Evolutionary conservation across 2,797 vertebrate species (phyloP).

Genomic region (Cirrhinus molitorella): DNA sequence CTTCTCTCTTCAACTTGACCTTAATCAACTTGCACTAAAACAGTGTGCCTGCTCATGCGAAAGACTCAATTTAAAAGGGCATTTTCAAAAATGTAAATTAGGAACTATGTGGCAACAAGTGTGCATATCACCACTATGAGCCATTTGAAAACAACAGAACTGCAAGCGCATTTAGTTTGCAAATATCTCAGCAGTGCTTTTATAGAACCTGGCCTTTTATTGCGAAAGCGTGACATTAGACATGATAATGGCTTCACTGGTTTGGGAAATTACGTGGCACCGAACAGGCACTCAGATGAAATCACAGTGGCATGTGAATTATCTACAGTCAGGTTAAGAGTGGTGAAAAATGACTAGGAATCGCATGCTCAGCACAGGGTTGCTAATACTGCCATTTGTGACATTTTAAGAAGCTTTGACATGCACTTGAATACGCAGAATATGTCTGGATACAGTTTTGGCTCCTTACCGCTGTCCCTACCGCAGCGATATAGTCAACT

Average conservation of each 20-base stretch:
- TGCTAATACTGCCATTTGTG: conserved; percentile 8
- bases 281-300: conserved; percentile 10
- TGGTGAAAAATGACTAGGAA: neutral
- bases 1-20: conserved; percentile 11
- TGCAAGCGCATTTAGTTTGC: neutral
- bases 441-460: neutral
- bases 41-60: conserved; percentile 4
- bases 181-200: conserved; percentile 19
- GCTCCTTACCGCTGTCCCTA: too few species aligned
- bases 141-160: conserved; percentile 11
- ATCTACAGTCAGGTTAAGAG: conserved; percentile 1
- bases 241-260: conserved; percentile 29
- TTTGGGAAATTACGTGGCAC: conserved; percentile 22
- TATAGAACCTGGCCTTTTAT: conserved; percentile 34
- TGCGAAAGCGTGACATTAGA: conserved; percentile 6
- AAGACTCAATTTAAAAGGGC: neutral
- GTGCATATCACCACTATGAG: conserved; percentile 2
- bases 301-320: conserved; percentile 17
- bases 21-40: conserved; percentile 5
- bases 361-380: neutral
- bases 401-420: neutral
- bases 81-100: conserved; percentile 29
- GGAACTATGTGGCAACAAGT: conserved; percentile 6
- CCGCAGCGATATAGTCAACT: too few species aligned
- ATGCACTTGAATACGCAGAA: neutral